Conservation (phyloP, 2,888 invertebrate genomes). For the Mactromeris polynyma region DNA sequence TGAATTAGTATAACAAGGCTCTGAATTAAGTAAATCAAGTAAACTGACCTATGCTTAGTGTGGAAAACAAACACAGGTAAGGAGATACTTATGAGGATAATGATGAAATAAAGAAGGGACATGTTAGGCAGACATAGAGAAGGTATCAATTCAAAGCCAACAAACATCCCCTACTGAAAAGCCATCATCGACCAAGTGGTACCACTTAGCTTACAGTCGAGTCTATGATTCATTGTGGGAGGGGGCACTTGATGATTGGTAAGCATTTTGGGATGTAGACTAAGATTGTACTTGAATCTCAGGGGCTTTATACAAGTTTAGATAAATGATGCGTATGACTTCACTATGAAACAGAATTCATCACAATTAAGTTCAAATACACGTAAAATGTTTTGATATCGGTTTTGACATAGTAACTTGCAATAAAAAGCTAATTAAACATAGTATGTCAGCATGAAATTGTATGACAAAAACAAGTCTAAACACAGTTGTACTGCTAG, state of each 20-base stretch:
- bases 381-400: neutral
- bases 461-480: neutral
- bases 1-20: constrained; percentile 27
- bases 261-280: neutral
- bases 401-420: neutral
- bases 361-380: neutral
- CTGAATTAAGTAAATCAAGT: neutral
- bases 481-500: neutral
- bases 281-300: neutral
- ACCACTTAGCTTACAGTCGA: neutral
- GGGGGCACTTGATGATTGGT: neutral
- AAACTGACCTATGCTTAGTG: neutral
- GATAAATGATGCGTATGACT: neutral
- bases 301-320: neutral
- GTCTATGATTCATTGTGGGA: neutral
- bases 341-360: neutral
- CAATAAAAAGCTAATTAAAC: neutral
- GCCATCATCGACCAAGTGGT: neutral
- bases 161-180: neutral
- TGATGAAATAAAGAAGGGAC: neutral
- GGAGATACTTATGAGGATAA: neutral
- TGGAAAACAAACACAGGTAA: neutral
- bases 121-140: neutral
- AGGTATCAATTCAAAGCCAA: neutral
- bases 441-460: neutral